phyloP scores from a whole-genome alignment of 2,113 vertebrate species.

The Caranx melampygus region DNA sequence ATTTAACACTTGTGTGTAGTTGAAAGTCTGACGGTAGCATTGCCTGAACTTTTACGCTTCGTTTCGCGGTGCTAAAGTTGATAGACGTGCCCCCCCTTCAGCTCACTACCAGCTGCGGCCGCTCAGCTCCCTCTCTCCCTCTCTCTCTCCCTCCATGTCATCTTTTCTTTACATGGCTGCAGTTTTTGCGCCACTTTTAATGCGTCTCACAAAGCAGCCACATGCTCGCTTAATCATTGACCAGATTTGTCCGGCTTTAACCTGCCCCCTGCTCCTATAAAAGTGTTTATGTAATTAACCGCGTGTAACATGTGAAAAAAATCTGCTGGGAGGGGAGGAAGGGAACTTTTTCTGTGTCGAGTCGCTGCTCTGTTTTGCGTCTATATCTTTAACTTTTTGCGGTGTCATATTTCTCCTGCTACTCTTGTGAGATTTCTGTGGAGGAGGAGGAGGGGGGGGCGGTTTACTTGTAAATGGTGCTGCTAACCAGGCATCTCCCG shows the following conservation, averaged over 20 bases:
- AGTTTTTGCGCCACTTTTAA: constrained; percentile 69
- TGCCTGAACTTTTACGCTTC: not conserved
- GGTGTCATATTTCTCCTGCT: not conserved
- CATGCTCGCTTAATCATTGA: constrained; percentile 75
- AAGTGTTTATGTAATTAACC: not conserved
- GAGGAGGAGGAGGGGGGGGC: too few relatives aligned
- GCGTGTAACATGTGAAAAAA: not conserved
- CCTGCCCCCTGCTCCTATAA: not conserved
- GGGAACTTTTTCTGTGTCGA: not conserved
- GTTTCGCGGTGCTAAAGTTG: not conserved
- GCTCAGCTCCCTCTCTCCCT: not conserved
- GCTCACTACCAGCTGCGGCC: too few relatives aligned
- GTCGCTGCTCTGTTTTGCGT: not conserved
- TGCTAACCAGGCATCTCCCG: constrained; percentile 8
- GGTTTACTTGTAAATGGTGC: constrained; percentile 24
- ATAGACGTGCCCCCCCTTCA: too few relatives aligned
- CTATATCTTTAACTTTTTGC: not conserved
- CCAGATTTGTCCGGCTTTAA: constrained; percentile 35
- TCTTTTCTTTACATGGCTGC: constrained; percentile 1
- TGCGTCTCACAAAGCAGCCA: constrained; percentile 50
- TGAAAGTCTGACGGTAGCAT: not conserved
- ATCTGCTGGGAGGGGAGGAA: not conserved
- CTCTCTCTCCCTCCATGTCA: not conserved
- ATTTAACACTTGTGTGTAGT: not conserved
- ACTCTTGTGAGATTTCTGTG: not conserved